Evolutionary conservation across 2,113 vertebrate genomes (phyloP).

Genomic region (Myotis lucifugus): DNA sequence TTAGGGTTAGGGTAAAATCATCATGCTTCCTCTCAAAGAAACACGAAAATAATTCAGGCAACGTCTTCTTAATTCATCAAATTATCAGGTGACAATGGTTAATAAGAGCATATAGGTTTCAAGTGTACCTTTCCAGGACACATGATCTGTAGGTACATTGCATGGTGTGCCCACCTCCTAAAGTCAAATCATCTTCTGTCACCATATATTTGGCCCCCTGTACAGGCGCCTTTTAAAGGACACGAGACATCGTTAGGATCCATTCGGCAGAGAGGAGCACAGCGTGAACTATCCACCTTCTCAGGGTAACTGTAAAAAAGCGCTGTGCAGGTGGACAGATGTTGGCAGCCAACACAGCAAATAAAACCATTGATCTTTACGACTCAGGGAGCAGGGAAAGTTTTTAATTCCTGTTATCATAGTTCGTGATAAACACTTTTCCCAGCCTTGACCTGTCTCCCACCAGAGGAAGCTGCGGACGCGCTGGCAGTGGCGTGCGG

Average conservation of each 20-base stretch:
- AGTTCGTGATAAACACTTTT: conserved; percentile 17
- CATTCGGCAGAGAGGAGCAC: conserved; percentile 10
- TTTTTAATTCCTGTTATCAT: conserved; percentile 46
- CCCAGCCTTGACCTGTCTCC: conserved; percentile 44
- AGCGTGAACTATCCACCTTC: neutral
- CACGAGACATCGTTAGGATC: neutral
- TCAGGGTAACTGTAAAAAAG: neutral
- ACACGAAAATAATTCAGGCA: conserved; percentile 3
- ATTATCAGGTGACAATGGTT: neutral
- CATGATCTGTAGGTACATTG: neutral
- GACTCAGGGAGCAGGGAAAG: neutral
- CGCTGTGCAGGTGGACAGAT: conserved; percentile 9
- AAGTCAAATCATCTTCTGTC: neutral
- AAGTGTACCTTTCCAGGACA: neutral
- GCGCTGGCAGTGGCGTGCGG: neutral
- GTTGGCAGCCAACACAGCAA: conserved; percentile 6
- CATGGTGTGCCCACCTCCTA: neutral
- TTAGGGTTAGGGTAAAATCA: neutral
- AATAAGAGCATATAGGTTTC: neutral
- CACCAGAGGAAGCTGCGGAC: neutral
- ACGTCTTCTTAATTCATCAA: neutral
- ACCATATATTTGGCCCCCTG: neutral
- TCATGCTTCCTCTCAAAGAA: neutral
- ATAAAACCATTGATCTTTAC: conserved; percentile 41
- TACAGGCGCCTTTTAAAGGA: neutral